phyloP scores from a whole-genome alignment of 92 coral and sea anemone species.

The Parazoanthus darwini region DNA sequence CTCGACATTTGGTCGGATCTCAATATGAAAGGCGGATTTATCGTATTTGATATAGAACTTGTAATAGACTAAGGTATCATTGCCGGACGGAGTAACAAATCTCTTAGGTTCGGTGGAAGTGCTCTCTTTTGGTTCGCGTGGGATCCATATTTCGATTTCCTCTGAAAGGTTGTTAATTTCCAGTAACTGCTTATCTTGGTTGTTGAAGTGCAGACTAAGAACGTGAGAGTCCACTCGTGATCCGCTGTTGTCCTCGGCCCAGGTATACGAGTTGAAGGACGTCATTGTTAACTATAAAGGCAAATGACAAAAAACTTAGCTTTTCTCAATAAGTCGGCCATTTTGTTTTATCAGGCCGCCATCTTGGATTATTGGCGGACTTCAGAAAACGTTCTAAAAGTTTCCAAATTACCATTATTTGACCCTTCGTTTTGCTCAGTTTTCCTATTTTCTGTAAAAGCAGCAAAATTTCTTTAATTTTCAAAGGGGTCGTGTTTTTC shows the following conservation, averaged over 20 bases:
- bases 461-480: too few relatives aligned
- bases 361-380: too few relatives aligned
- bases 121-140: neutral
- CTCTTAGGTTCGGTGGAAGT: neutral
- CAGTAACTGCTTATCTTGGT: neutral
- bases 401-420: too few relatives aligned
- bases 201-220: neutral
- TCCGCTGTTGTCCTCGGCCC: neutral
- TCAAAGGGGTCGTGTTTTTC: too few relatives aligned
- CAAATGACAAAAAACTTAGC: neutral
- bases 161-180: neutral
- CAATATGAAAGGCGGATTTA: conserved; percentile 16
- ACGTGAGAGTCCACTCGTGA: neutral
- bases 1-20: conserved; percentile 22
- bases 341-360: too few relatives aligned
- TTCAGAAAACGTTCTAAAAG: too few relatives aligned
- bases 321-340: too few relatives aligned
- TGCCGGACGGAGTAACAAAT: neutral
- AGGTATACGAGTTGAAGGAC: conserved; percentile 20
- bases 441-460: too few relatives aligned
- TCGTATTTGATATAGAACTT: neutral
- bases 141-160: conserved; percentile 13
- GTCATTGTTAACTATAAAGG: conserved; percentile 8
- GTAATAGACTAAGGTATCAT: neutral
- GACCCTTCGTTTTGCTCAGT: too few relatives aligned